Evolutionary conservation across 2,888 invertebrate genomes (phyloP), one percentile per base, ranked within the genome.

Genomic region (Cremastobaeus sp.): DNA sequence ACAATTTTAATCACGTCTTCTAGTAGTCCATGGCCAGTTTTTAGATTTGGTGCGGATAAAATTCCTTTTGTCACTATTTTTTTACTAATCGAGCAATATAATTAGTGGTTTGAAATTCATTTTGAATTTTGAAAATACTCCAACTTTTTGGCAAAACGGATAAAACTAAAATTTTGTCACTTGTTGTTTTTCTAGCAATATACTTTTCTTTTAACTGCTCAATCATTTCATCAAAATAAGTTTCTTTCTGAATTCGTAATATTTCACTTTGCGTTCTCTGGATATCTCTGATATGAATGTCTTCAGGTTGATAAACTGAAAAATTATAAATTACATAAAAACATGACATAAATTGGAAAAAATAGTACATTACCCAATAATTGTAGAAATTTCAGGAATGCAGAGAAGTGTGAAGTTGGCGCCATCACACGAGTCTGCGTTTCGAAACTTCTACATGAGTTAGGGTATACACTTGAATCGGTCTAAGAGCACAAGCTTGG

Each of bases 121-220:
- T 6, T 45, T 45, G 11, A 5, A 43, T 43, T 45, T 28, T 45
- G 1, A 4, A 1, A 8, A 45, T 28, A n/a, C 15, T 45, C 45
- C 45, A 45, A 11, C 28, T 45, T 18, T 28, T 45, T 28, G 45
- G 45, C 14, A 45, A 45, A 11, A 45, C 45, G 6, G 43, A 43
- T 20, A 25, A 25, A 25, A 25, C 8, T 25, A 25, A 25, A 25
- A 25, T 25, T 25, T 25, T 25, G 25, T 25, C 25, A 25, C 25
- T 25, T 25, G 25, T 25, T 25, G 25, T 25, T 25, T 25, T 3
- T 5, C 25, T 25, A 8, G 4, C 8, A 25, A 25, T 25, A 25
- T 25, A 25, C 25, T 25, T 25, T 25, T 25, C 25, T 25, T 25
- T 25, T 8, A 25, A 25, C 25, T 25, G 25, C 4, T 25, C 25